Base-by-base conservation (phyloP, 1,140 invertebrate genomes). In the Drosophila tsacasi region DNA sequence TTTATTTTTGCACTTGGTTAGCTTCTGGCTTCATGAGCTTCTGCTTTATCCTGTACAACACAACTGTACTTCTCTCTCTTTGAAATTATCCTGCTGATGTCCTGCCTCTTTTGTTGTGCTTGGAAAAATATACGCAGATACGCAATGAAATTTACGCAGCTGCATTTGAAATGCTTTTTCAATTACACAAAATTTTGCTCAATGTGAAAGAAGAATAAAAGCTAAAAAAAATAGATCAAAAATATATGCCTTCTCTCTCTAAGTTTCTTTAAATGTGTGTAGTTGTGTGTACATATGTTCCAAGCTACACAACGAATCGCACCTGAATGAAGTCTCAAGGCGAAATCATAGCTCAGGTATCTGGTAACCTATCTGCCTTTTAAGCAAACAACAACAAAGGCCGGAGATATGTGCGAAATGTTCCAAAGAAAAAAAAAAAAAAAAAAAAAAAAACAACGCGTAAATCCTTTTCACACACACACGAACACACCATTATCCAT, bases 281-380 rank as follows among this genome's bases (percentile, higher is more conserved):
- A 30, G 32, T 54, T 54, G 50, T 35, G 23, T 65, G 12, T 30
- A 19, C n/a, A 25, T 25, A 25, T 32, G 30, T 32, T 32, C 9
- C 10, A 12, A 32, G 2, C 17, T 27, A 46, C 37, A 46, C 39
- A 57, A 62, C 47, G 50, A 65, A 63, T 79, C 72, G 54, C 79
- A 87, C 83, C 83, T 86, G 83, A 86, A 86, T 68, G 83, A 63
- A 60, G 60, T 80, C 77, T 59, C 73, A 64, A 83, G 74, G 74
- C 58, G 76, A 86, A 87, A 85, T 81, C 50, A 77, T 79, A 84
- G 84, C 85, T 90, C 85, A 90, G 84, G 85, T 87, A 89, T 87
- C 83, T 89, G 76, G 79, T 84, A 77, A 83, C 66, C 66, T 79
- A 79, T 79, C 77, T 79, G 76, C 61, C 57, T 54, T 54, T 50